Evolutionary conservation across 37 sponge, comb jelly and placozoan species (phyloP).

Genomic region (Ianthella basta): DNA sequence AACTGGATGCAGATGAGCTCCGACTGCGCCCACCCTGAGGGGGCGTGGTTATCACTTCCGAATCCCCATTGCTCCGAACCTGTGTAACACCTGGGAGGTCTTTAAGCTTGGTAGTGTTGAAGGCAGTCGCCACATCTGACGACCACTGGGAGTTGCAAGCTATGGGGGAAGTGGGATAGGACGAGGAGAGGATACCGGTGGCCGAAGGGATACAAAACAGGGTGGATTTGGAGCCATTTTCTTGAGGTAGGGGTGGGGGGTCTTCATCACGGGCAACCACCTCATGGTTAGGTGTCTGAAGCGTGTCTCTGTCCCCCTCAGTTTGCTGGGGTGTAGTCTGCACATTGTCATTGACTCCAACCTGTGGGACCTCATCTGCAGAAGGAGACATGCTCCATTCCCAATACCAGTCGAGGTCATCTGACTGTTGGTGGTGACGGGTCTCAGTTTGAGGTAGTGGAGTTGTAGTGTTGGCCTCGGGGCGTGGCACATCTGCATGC

Average conservation of each 20-base stretch:
- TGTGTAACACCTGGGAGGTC: constrained; percentile 55
- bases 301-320: background rate
- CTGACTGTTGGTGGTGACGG: background rate
- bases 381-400: background rate
- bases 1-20: constrained; percentile 14
- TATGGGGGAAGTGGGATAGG: constrained; percentile 4
- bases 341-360: background rate
- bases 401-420: constrained; percentile 32
- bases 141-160: background rate
- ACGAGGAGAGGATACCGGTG: background rate
- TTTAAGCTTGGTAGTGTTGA: constrained; percentile 45
- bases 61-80: background rate
- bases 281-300: background rate
- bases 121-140: background rate
- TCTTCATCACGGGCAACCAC: background rate
- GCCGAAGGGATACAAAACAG: constrained; percentile 19
- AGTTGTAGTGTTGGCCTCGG: background rate
- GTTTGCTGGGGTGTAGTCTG: background rate
- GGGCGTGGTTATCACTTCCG: constrained; percentile 62
- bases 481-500: background rate
- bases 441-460: background rate
- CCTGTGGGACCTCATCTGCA: background rate
- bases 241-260: background rate
- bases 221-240: background rate
- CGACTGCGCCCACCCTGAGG: constrained; percentile 32